phyloP scores from a whole-genome alignment of 2,113 vertebrate genomes.

The Platysteira castanea region DNA sequence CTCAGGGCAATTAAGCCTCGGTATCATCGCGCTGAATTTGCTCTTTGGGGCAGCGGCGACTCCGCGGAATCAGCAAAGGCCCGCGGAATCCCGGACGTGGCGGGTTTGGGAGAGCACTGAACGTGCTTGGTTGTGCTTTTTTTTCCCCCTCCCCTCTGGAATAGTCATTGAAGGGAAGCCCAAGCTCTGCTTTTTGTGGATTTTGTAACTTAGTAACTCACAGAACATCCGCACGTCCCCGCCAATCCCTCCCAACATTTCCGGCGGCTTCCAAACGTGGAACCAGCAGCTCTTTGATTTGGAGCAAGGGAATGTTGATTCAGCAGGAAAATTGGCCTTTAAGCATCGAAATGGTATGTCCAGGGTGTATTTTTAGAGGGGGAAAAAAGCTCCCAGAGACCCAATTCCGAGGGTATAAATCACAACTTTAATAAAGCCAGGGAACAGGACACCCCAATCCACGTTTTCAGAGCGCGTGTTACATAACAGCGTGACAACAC shows the following conservation, averaged over 20 bases:
- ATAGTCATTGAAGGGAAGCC: not conserved
- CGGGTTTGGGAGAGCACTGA: not conserved
- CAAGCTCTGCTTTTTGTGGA: not conserved
- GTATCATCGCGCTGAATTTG: not conserved
- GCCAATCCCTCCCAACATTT: not conserved
- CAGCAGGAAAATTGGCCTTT: not conserved
- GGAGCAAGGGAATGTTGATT: not conserved
- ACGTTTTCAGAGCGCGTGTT: not conserved
- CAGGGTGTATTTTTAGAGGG: not conserved
- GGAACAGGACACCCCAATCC: not conserved
- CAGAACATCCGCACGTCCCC: accelerated
- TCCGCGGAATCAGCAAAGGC: not conserved
- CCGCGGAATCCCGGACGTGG: accelerated
- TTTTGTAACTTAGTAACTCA: not conserved
- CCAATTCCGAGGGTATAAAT: not conserved
- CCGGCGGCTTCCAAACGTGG: not conserved
- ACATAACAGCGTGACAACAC: not conserved
- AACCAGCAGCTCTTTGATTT: not conserved
- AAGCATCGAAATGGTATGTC: not conserved
- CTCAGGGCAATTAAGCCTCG: not conserved
- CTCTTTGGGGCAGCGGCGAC: not conserved
- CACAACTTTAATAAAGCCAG: not conserved
- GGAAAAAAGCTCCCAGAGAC: not conserved
- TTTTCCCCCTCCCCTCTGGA: accelerated
- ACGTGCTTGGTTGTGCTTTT: accelerated